Conservation (phyloP, 2,797 vertebrate genomes). For the Fistularia commersonii region DNA sequence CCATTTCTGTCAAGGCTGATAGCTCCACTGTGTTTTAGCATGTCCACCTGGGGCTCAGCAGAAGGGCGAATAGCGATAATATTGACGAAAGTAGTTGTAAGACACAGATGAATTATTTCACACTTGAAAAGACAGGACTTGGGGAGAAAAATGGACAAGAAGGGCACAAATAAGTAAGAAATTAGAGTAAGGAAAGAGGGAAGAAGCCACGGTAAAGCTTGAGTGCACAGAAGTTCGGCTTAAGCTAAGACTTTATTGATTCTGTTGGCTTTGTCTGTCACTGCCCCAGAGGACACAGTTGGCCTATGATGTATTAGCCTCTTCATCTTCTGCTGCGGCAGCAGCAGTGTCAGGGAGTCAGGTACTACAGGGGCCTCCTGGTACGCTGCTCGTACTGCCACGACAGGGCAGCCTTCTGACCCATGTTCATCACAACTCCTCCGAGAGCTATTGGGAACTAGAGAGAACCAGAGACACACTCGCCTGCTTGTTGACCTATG, state of each 20-base stretch:
- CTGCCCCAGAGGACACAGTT: slow-evolving; percentile 55
- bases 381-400: slow-evolving; percentile 34
- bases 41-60: slow-evolving; percentile 56
- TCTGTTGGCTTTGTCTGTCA: slow-evolving; percentile 61
- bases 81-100: slow-evolving; percentile 60
- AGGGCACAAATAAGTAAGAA: slow-evolving; percentile 6
- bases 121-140: slow-evolving; percentile 34
- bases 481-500: slow-evolving; percentile 46
- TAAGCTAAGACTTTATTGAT: slow-evolving; percentile 66
- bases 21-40: slow-evolving; percentile 51
- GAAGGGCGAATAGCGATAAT: slow-evolving; percentile 60
- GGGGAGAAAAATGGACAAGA: slow-evolving; percentile 24
- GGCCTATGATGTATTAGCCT: slow-evolving; percentile 66
- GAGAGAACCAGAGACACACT: slow-evolving; percentile 17
- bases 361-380: slow-evolving; percentile 44
- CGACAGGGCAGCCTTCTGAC: slow-evolving; percentile 28
- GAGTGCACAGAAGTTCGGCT: slow-evolving; percentile 46
- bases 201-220: slow-evolving; percentile 28
- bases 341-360: slow-evolving; percentile 48
- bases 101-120: slow-evolving; percentile 55
- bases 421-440: slow-evolving; percentile 40
- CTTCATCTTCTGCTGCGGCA: slow-evolving; percentile 37
- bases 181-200: slow-evolving; percentile 35
- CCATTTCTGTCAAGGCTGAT: slow-evolving; percentile 61
- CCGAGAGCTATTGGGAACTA: slow-evolving; percentile 32